phyloP scores from a whole-genome alignment of 2,888 invertebrate species.

The Microdon myrmicae region DNA sequence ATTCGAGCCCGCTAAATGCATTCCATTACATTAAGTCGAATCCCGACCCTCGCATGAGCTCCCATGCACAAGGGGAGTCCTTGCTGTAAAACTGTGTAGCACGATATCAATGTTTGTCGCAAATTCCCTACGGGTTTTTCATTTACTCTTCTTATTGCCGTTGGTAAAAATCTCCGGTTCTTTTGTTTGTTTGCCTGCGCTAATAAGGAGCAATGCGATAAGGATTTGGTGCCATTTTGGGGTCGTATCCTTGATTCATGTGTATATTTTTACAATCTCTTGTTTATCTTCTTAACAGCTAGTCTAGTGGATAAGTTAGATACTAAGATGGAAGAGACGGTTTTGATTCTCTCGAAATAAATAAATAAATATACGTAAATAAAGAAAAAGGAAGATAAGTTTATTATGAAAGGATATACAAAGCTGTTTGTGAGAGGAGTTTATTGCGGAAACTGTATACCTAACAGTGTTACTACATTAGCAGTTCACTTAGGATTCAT shows the following conservation, averaged over 20 bases:
- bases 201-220: slow-evolving; percentile 2
- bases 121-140: slow-evolving; percentile 27
- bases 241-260: too few relatives aligned
- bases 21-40: slow-evolving; percentile 21
- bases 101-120: slow-evolving; percentile 36
- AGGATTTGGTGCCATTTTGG: slow-evolving; percentile 17
- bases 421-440: too few relatives aligned
- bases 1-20: neutral
- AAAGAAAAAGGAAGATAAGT: too few relatives aligned
- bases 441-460: too few relatives aligned
- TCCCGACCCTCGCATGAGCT: neutral
- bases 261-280: slow-evolving; percentile 16
- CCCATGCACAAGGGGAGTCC: neutral
- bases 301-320: slow-evolving; percentile 25
- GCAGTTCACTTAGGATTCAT: too few relatives aligned
- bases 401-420: too few relatives aligned
- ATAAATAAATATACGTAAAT: too few relatives aligned
- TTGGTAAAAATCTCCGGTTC: too few relatives aligned
- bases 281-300: slow-evolving; percentile 13
- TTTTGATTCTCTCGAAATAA: too few relatives aligned
- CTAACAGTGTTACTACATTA: too few relatives aligned
- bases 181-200: slow-evolving; percentile 1
- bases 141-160: slow-evolving; percentile 7
- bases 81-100: slow-evolving; percentile 6
- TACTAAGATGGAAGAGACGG: slow-evolving; percentile 7